Conservation (phyloP, 2,797 vertebrate genomes). For the Ptychobarbus kaznakovi region DNA sequence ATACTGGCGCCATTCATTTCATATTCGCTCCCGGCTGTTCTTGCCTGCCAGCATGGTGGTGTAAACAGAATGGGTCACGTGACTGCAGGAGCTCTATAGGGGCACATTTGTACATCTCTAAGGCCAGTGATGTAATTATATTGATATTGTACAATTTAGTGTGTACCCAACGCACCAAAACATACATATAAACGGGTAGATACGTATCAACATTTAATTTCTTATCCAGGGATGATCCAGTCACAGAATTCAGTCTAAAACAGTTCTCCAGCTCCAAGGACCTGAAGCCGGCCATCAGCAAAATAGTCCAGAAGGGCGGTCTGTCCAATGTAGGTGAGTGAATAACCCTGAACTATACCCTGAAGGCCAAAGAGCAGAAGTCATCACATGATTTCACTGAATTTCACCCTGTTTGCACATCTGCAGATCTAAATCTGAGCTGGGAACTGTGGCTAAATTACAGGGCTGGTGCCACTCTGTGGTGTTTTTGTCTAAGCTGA, state of each 20-base stretch:
- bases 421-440: conserved; percentile 77
- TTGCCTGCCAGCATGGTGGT: no score
- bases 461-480: conserved; percentile 67
- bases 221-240: conserved; percentile 81
- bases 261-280: conserved; percentile 84
- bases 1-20: no score
- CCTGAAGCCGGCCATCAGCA: conserved; percentile 86
- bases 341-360: background rate
- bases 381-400: conserved; percentile 68
- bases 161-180: background rate
- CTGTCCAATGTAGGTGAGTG: conserved; percentile 93
- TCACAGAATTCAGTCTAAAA: conserved; percentile 91
- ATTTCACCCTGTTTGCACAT: conserved; percentile 70
- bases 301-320: conserved; percentile 93
- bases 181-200: background rate
- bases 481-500: conserved; percentile 66
- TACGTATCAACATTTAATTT: background rate
- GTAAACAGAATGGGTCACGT: no score
- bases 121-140: background rate
- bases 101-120: background rate
- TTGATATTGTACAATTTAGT: background rate
- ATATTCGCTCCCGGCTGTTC: no score
- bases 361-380: conserved; percentile 33
- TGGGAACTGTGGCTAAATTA: conserved; percentile 75
- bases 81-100: background rate